Evolutionary conservation across 2,797 vertebrate genomes (phyloP), one percentile per base, ranked within the genome.

Genomic region (Australoheros facetus): DNA sequence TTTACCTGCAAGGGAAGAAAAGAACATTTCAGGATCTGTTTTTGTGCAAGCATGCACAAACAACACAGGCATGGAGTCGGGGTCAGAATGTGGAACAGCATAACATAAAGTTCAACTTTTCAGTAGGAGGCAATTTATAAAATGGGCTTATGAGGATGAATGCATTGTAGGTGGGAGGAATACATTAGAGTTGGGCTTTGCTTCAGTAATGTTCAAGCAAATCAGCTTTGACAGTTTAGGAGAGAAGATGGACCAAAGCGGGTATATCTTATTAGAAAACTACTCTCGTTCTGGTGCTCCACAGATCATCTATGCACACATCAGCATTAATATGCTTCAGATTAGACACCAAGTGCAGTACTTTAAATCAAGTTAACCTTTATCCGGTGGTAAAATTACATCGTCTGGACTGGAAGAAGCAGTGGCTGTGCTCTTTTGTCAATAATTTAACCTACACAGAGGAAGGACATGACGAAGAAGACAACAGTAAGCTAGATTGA

Each of bases 1-100:
- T 91, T 97, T 98, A 45, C 98, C 98, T 96, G 62, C 4, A 58
- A 3, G 34, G n/a, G 69, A 53, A 75, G 3, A 32, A 59, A 39
- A 32, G 0, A 48, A 19, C 17, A 26, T 19, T 69, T 69, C 23
- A 69, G 23, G 62, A 16, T 66, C 17, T 32, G 42, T 32, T 51
- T 69, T 51, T 30, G 23, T 13, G 64, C 2, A 69, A 69, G 64
- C 42, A 69, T 26, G 16, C 42, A 28, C 17, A 48, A 51, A 3
- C 64, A 73, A 45, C 55, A 37, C 4, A 23, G 7, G 21, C 11
- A 53, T 12, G 0, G 1, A 51, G 45, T 69, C 54, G 1, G 4
- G 26, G 51, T 56, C 10, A 14, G 10, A 39, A 3, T 19, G n/a
- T n/a, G 17, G 23, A 51, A 19, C 26, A 57, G n/a, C 32, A 48